Evolutionary conservation across 2,113 vertebrate genomes (phyloP).

Genomic region (Neopipo cinnamomea): DNA sequence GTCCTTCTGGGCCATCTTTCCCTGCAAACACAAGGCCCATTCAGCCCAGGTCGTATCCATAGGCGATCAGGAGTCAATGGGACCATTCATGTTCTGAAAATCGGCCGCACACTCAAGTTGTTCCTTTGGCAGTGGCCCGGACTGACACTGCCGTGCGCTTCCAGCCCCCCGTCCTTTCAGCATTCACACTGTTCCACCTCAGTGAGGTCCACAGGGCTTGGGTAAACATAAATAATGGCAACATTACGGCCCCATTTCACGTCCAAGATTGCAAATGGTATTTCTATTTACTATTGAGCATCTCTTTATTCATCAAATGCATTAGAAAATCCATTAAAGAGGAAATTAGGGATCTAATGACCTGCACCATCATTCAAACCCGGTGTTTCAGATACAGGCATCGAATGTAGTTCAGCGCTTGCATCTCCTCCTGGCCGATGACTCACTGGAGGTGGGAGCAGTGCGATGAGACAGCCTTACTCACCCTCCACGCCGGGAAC

Average conservation of each 20-base stretch:
- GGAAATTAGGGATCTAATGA: constrained; percentile 41
- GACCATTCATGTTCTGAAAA: neutral
- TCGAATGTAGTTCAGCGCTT: neutral
- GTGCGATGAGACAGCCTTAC: neutral
- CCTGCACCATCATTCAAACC: neutral
- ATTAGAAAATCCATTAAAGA: constrained; percentile 57
- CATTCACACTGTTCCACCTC: neutral
- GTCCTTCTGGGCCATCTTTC: neutral
- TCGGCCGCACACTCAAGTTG: rapidly evolving
- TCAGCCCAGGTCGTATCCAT: neutral
- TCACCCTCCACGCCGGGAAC: neutral
- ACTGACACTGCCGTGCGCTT: neutral
- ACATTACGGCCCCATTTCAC: neutral
- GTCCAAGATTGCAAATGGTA: neutral
- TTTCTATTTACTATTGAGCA: constrained; percentile 18
- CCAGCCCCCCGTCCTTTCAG: neutral
- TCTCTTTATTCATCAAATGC: constrained; percentile 29
- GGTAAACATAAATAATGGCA: neutral
- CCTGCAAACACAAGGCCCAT: neutral
- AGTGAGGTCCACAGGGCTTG: neutral
- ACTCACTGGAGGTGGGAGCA: neutral
- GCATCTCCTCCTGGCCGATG: neutral
- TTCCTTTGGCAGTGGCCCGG: neutral
- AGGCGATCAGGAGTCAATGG: neutral
- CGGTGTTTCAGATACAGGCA: neutral